Conservation (phyloP, 2,888 invertebrate species). For the Pterostichus madidus region DNA sequence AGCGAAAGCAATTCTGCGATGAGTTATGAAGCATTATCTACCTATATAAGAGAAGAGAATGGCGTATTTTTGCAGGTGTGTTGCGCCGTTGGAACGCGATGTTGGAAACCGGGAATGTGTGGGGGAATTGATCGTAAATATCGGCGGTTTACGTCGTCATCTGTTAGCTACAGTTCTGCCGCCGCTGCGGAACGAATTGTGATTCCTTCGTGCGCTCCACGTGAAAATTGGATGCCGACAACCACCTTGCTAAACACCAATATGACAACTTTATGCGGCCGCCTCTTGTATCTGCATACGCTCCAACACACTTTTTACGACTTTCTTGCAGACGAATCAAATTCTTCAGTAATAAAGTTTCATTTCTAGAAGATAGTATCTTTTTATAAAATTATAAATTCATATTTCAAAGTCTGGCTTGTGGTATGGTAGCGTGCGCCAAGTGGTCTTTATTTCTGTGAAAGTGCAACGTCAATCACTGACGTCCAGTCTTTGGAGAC, state of each 20-base stretch:
- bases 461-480: slow-evolving; percentile 51
- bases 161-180: slow-evolving; percentile 74
- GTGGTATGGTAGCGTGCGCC: not conserved
- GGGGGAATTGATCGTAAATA: slow-evolving; percentile 77
- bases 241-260: slow-evolving; percentile 58
- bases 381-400: slow-evolving; percentile 2
- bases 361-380: too few relatives aligned
- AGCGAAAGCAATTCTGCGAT: slow-evolving; percentile 77
- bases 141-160: slow-evolving; percentile 77
- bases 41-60: slow-evolving; percentile 76
- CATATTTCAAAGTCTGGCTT: not conserved
- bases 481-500: slow-evolving; percentile 43
- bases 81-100: slow-evolving; percentile 73
- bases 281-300: not conserved
- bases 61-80: slow-evolving; percentile 77
- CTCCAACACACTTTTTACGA: not conserved
- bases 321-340: not conserved
- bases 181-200: slow-evolving; percentile 39
- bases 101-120: slow-evolving; percentile 73
- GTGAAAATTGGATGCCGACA: slow-evolving; percentile 68
- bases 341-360: not conserved
- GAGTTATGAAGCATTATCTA: slow-evolving; percentile 78
- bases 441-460: slow-evolving; percentile 34
- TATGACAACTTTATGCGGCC: slow-evolving; percentile 64
- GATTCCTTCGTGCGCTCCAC: slow-evolving; percentile 54